Conservation (phyloP, 2,888 invertebrate species). For the Mythimna ferrago region DNA sequence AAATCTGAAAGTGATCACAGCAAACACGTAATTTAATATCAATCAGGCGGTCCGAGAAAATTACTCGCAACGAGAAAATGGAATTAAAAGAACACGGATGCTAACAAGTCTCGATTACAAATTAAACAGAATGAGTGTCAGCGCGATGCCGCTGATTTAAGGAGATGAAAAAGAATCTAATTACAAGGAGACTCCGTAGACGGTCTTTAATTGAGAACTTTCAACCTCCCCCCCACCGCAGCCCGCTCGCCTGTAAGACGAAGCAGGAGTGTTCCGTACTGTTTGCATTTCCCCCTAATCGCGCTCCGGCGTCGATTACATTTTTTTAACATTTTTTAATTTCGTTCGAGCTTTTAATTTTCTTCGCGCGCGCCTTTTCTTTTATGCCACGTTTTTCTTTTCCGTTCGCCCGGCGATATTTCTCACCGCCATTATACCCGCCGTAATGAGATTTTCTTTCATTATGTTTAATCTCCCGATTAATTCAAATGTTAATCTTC, state of each 20-base stretch:
- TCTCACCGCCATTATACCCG: constrained; percentile 89
- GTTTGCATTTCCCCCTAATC: constrained; percentile 87
- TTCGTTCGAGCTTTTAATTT: constrained; percentile 90
- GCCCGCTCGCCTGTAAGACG: constrained; percentile 34
- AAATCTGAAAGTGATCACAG: constrained; percentile 64
- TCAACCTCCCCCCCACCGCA: constrained; percentile 65
- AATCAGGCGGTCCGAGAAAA: constrained; percentile 78
- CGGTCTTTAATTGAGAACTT: constrained; percentile 89
- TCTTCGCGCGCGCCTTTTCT: constrained; percentile 88
- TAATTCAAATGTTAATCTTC: constrained; percentile 91
- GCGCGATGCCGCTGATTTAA: constrained; percentile 84
- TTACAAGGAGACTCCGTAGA: constrained; percentile 86
- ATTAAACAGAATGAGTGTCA: constrained; percentile 88
- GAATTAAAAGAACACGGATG: constrained; percentile 85
- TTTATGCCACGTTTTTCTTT: constrained; percentile 82
- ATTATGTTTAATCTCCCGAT: constrained; percentile 91
- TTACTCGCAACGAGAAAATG: constrained; percentile 79
- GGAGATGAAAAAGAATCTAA: constrained; percentile 90
- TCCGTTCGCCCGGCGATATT: constrained; percentile 83
- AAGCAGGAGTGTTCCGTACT: constrained; percentile 64
- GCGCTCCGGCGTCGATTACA: constrained; percentile 88
- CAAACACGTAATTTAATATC: constrained; percentile 80
- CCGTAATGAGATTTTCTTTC: constrained; percentile 91
- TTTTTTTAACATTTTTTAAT: constrained; percentile 90
- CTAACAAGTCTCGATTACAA: constrained; percentile 90